Evolutionary conservation across 2,797 vertebrate species (phyloP).

Genomic region (Lithobates pipiens): DNA sequence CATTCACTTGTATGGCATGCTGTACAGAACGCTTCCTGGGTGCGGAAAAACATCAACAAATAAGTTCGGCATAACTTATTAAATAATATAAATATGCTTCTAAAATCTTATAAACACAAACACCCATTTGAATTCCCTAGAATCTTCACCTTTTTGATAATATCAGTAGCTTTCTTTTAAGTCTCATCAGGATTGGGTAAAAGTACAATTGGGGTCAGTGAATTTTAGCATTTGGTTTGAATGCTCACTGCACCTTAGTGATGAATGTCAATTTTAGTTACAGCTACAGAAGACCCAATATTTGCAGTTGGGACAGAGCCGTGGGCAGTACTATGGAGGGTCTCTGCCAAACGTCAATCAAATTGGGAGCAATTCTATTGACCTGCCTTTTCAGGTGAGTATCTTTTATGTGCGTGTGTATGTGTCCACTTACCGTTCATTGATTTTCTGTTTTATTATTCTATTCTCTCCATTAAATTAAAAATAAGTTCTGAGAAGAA

Average conservation of each 20-base stretch:
- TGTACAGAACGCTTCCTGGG: no score
- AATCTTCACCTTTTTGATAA: no score
- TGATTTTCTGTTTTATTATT: background rate
- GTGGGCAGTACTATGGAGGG: constrained; percentile 97
- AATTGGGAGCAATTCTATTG: constrained; percentile 95
- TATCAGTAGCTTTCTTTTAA: no score
- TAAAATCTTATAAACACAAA: no score
- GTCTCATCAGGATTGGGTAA: background rate
- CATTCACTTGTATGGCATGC: no score
- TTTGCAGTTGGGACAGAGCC: constrained; percentile 97
- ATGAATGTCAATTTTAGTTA: constrained; percentile 78
- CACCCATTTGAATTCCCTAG: no score
- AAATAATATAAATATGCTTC: no score
- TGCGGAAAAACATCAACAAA: no score
- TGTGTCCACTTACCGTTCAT: constrained; percentile 10
- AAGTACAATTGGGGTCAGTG: constrained; percentile 1
- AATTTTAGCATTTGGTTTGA: constrained; percentile 43
- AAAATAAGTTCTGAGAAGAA: background rate
- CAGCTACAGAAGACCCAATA: constrained; percentile 99
- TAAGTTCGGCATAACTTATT: no score
- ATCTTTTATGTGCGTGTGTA: constrained; percentile 35
- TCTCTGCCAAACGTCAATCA: constrained; percentile 99
- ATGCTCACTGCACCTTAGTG: constrained; percentile 47
- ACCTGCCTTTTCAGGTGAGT: constrained; percentile 98
- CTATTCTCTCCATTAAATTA: no score